Evolutionary conservation across 1,140 invertebrate genomes (phyloP).

Genomic region (Lasioglossum baleicum): DNA sequence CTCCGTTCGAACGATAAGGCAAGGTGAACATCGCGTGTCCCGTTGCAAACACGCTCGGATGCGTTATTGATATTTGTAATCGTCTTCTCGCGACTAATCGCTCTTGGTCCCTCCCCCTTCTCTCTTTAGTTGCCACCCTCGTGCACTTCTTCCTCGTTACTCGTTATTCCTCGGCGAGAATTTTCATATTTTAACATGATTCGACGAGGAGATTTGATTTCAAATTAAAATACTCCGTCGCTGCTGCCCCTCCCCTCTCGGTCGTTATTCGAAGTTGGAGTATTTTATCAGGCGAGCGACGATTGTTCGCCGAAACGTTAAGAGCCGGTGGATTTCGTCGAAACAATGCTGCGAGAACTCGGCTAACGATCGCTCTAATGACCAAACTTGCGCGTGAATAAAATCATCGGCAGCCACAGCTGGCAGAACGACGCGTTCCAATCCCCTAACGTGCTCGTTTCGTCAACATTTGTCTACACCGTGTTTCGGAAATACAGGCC

Average conservation of each 20-base stretch:
- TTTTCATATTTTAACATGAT: too few relatives aligned
- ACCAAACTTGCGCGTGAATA: constrained; percentile 9
- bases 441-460: too few relatives aligned
- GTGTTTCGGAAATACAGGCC: too few relatives aligned
- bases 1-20: constrained; percentile 21
- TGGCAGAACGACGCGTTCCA: not conserved
- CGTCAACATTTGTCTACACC: too few relatives aligned
- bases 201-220: too few relatives aligned
- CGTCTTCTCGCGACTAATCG: not conserved
- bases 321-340: not conserved
- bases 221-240: not conserved
- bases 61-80: not conserved
- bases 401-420: not conserved
- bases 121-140: too few relatives aligned
- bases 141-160: too few relatives aligned
- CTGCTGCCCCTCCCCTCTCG: not conserved
- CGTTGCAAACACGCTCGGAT: not conserved
- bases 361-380: constrained; percentile 8
- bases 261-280: not conserved
- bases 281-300: not conserved
- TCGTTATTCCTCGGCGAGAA: too few relatives aligned
- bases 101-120: too few relatives aligned
- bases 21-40: not conserved
- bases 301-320: constrained; percentile 14
- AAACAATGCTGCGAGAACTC: constrained; percentile 5